These are phyloP conservation scores for Acomys russatus DNA, from an alignment of 2,797 vertebrate species.

Conservation along the genomic window DNA sequence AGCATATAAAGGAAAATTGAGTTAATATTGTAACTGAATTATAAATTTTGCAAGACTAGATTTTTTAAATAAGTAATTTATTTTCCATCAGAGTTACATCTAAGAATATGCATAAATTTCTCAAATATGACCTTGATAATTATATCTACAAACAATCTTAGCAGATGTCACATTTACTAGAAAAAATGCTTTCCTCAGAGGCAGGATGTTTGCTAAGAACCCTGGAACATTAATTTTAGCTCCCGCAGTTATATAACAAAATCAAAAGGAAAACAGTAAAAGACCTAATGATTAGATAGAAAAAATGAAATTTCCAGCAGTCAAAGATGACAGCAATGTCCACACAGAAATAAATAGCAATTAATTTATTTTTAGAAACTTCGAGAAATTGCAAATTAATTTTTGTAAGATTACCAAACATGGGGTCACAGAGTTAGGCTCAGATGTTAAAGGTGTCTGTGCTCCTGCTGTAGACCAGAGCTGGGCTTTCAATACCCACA, in stretches of 20 bases:
- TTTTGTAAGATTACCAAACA: not conserved
- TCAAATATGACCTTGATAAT: not conserved
- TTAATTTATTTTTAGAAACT: not conserved
- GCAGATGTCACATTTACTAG: not conserved
- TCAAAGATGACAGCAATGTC: not conserved
- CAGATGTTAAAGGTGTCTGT: not conserved
- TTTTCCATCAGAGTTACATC: not conserved
- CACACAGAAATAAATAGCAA: conserved; percentile 30
- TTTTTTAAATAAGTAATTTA: not conserved
- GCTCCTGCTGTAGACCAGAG: not conserved
- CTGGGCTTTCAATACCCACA: not conserved
- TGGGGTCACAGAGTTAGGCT: not conserved
- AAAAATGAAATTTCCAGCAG: not conserved
- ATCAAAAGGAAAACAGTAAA: conserved; percentile 11
- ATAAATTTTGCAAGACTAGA: not conserved
- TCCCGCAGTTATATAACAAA: not conserved
- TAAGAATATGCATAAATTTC: not conserved
- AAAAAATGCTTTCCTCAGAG: not conserved
- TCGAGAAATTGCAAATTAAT: not conserved
- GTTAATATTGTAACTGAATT: not conserved
- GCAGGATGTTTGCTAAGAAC: not conserved
- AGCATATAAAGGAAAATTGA: not conserved
- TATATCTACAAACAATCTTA: conserved; percentile 9
- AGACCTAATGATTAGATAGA: not conserved
- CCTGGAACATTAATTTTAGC: conserved; percentile 18